phyloP scores from a whole-genome alignment of 2,113 vertebrate genomes.

The Tragelaphus imberbis region DNA sequence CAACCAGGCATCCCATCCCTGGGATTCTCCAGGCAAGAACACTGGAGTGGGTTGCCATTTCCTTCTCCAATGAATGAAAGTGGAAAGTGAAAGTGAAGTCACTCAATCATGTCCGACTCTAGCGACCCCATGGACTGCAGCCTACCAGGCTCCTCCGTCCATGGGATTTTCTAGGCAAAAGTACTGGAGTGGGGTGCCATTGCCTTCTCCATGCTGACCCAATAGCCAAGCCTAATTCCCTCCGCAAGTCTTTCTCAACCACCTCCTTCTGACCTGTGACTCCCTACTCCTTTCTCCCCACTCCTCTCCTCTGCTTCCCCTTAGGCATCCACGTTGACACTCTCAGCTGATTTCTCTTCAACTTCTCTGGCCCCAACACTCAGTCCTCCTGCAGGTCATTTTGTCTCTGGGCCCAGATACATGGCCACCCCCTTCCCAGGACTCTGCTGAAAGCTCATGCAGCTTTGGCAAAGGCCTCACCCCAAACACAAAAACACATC shows the following conservation, averaged over 20 bases:
- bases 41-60: no score
- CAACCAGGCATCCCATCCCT: no score
- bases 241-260: neutral
- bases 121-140: no score
- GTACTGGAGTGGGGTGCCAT: no score
- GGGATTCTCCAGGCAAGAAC: no score
- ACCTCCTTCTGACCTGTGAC: neutral
- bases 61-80: no score
- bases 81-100: no score
- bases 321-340: neutral
- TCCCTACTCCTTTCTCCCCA: neutral
- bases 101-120: no score
- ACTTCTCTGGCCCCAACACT: neutral
- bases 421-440: neutral
- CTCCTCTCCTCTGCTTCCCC: neutral
- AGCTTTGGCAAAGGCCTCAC: neutral
- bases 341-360: neutral
- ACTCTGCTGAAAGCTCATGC: neutral
- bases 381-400: neutral
- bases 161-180: no score
- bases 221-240: neutral
- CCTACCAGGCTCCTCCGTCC: no score
- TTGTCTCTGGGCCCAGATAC: neutral
- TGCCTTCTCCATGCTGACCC: neutral
- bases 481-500: neutral